Evolutionary conservation across 2,888 invertebrate species (phyloP), one percentile per base, ranked within the genome.

Genomic region (Hedychridium roseum): DNA sequence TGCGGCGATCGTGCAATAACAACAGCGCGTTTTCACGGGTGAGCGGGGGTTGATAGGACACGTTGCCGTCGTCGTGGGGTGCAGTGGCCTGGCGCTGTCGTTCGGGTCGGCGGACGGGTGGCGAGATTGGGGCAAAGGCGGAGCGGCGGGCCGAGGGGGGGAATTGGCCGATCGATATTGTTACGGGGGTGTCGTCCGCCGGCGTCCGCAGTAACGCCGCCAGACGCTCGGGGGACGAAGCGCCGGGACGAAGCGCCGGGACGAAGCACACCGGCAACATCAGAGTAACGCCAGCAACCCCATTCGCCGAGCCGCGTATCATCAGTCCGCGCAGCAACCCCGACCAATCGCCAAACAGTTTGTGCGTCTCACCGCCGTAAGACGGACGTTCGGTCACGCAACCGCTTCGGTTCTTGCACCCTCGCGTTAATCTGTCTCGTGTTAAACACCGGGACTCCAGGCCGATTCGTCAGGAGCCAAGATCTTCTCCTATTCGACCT

Each of bases 61-160:
- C 63, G 71, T 60, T 63, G 63, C 56, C 52, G 60, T 57, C 53
- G 62, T 67, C 59, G 70, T 68, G 54, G 74, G 66, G 76, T 73
- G 75, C 77, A 77, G 66, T 77, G 76, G 73, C 77, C 77, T 71
- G 67, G 57, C 65, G 64, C 63, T 55, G 60, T 55, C 54, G 55
- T 63, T 59, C 51, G 54, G 50, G 59, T 54, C 53, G 51, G 47
- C 28, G 44, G 39, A 45, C 42, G 54, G 61, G 57, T 42, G 53
- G 44, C 2, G 2, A 38, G 18, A 15, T 16, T 17, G n/a, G n/a
- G n/a, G 26, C 12, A 14, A 11, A n/a, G n/a, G n/a, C n/a, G n/a
- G n/a, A n/a, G n/a, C n/a, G 36, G 23, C 15, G 49, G 32, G 23
- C 23, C 35, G 30, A 6, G 39, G 39, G 43, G 55, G 57, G 48